A percentile compares a stretch with the other conserved stretches of the same genome.
Evolutionary conservation across 2,113 vertebrate species (phyloP).

Genomic region (Tympanuchus pallidicinctus): DNA sequence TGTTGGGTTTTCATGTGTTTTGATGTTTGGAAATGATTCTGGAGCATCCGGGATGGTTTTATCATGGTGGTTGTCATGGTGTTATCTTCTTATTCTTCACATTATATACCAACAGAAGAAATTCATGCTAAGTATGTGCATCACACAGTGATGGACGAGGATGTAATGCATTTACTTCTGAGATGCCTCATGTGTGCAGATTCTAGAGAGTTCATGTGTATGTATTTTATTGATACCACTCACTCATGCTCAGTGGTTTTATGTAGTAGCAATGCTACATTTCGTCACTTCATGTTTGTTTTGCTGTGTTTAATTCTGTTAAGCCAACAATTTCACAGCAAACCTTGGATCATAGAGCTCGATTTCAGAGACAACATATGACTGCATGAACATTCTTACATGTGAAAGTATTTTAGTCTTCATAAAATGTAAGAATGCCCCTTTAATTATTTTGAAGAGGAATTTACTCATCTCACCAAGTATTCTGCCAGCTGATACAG

Average conservation of each 20-base stretch:
- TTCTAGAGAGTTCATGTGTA: background rate
- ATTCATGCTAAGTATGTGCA: background rate
- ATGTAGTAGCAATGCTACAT: background rate
- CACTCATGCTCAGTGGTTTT: background rate
- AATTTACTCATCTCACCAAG: background rate
- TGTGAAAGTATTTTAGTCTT: background rate
- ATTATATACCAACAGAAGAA: background rate
- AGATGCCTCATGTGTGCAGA: background rate
- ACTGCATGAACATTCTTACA: background rate
- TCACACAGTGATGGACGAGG: background rate
- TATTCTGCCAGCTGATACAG: background rate
- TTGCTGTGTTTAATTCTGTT: background rate
- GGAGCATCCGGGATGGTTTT: background rate
- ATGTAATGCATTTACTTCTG: background rate
- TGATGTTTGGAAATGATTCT: background rate
- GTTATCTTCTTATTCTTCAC: background rate
- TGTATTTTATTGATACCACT: background rate
- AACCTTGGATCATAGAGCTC: background rate
- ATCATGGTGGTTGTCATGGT: background rate
- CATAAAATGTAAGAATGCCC: background rate
- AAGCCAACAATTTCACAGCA: background rate
- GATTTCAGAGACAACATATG: fast-evolving
- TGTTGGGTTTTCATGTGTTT: background rate
- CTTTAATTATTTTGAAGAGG: background rate
- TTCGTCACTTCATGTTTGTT: background rate